Percentiles rank a stretch among this genome's conserved stretches.
Evolutionary conservation across 2,888 invertebrate genomes (phyloP).

Genomic region (Drosophila stalkeri): DNA sequence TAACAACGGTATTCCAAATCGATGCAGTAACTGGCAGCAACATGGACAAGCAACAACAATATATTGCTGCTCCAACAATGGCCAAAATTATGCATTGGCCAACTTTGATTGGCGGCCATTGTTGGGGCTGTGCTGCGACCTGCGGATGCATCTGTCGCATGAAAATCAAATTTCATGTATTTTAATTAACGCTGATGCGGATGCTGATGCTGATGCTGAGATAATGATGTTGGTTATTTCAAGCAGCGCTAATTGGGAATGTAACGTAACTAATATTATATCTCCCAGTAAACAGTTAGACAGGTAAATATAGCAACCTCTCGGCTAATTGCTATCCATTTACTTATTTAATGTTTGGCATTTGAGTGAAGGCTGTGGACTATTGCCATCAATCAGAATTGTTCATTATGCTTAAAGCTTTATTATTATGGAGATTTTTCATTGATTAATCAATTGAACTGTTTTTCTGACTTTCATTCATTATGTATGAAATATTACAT

Average conservation of each 20-base stretch:
- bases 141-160: slow-evolving; percentile 1
- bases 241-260: slow-evolving; percentile 42
- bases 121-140: slow-evolving; percentile 4
- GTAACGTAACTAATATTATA: slow-evolving; percentile 41
- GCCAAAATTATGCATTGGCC: slow-evolving; percentile 15
- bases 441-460: neutral
- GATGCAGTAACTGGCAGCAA: neutral
- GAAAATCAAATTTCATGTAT: slow-evolving; percentile 38
- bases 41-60: neutral
- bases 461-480: neutral
- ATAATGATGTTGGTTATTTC: slow-evolving; percentile 29
- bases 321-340: slow-evolving; percentile 40
- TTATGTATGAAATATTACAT: neutral
- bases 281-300: slow-evolving; percentile 28
- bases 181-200: slow-evolving; percentile 48
- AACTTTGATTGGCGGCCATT: slow-evolving; percentile 36
- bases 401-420: neutral
- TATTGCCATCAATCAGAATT: neutral
- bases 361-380: neutral
- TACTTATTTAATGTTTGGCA: slow-evolving; percentile 27
- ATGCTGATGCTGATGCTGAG: slow-evolving; percentile 18
- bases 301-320: slow-evolving; percentile 31
- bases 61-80: slow-evolving; percentile 16
- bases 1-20: slow-evolving; percentile 16
- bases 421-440: neutral